Percentiles rank a stretch among this genome's conserved stretches.
phyloP scores from a whole-genome alignment of 2,888 invertebrate genomes.

The Zelleria hepariella region DNA sequence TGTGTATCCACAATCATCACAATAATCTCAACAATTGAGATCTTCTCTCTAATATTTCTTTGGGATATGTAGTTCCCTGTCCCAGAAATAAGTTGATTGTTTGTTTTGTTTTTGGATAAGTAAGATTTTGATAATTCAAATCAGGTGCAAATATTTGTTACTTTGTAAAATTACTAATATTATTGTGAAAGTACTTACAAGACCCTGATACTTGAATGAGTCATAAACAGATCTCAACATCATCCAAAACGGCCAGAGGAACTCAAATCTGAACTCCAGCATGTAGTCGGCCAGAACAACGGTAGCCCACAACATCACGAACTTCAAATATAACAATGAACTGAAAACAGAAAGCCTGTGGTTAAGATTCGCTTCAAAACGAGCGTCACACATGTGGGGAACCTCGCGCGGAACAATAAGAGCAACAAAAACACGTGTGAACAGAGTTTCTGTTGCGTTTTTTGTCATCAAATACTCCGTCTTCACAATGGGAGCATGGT shows the following conservation, averaged over 20 bases:
- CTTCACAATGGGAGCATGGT: constrained; percentile 36
- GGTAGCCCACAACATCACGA: constrained; percentile 94
- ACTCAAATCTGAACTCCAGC: constrained; percentile 98
- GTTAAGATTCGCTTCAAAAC: background rate
- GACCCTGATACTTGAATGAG: constrained; percentile 97
- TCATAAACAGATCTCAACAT: constrained; percentile 95
- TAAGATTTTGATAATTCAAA: too few species aligned
- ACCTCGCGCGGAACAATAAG: background rate
- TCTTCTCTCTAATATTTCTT: too few species aligned
- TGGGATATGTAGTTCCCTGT: too few species aligned
- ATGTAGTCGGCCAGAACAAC: constrained; percentile 96
- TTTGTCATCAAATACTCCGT: constrained; percentile 25
- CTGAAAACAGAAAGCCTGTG: constrained; percentile 71
- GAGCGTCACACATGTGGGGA: background rate
- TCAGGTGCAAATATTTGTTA: background rate
- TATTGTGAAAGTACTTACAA: constrained; percentile 83
- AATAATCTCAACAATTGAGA: too few species aligned
- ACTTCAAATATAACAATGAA: constrained; percentile 94
- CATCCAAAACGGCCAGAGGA: constrained; percentile 99
- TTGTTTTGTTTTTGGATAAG: too few species aligned
- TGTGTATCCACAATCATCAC: too few species aligned
- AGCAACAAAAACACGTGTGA: constrained; percentile 3
- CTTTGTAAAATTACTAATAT: background rate
- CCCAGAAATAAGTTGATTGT: too few species aligned
- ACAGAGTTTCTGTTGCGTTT: constrained; percentile 26